phyloP scores from a whole-genome alignment of 1,140 invertebrate genomes.

The Drosophila melanica region DNA sequence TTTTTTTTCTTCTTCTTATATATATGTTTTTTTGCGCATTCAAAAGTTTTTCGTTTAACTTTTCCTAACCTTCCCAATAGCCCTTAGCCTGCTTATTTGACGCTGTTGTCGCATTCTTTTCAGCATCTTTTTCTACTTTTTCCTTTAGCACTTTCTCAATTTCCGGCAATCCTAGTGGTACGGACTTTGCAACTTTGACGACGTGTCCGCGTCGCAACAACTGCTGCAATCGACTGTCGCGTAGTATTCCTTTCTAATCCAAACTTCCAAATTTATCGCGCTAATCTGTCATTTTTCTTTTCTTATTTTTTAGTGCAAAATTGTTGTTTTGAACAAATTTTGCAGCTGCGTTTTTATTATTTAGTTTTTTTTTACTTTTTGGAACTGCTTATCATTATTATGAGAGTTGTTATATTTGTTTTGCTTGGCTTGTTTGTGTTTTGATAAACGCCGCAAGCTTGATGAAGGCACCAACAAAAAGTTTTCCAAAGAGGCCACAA shows the following conservation, averaged over 20 bases:
- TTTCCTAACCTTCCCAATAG: slow-evolving; percentile 20
- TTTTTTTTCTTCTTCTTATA: too few species aligned
- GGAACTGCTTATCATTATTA: slow-evolving; percentile 36
- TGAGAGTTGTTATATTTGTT: slow-evolving; percentile 23
- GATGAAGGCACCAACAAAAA: slow-evolving; percentile 1
- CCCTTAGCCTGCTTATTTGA: slow-evolving; percentile 11
- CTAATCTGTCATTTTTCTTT: slow-evolving; percentile 42
- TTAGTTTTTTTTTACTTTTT: not conserved
- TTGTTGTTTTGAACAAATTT: slow-evolving; percentile 25
- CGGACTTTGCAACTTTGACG: slow-evolving; percentile 56
- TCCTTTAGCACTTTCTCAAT: slow-evolving; percentile 62
- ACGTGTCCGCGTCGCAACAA: slow-evolving; percentile 48
- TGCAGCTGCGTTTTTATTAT: slow-evolving; percentile 12
- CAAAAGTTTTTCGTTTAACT: slow-evolving; percentile 76
- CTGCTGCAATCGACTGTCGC: slow-evolving; percentile 50
- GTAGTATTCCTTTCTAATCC: not conserved
- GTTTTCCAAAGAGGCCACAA: not conserved
- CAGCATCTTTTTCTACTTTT: slow-evolving; percentile 31
- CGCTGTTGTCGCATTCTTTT: slow-evolving; percentile 21
- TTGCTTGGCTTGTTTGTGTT: slow-evolving; percentile 30
- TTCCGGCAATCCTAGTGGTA: slow-evolving; percentile 51
- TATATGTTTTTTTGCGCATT: slow-evolving; percentile 46
- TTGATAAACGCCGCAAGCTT: slow-evolving; percentile 26
- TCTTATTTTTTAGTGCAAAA: slow-evolving; percentile 8
- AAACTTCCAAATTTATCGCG: slow-evolving; percentile 26